Evolutionary conservation across 2,113 vertebrate genomes (phyloP), one percentile per base, ranked within the genome.

Genomic region (Misgurnus mizolepis): DNA sequence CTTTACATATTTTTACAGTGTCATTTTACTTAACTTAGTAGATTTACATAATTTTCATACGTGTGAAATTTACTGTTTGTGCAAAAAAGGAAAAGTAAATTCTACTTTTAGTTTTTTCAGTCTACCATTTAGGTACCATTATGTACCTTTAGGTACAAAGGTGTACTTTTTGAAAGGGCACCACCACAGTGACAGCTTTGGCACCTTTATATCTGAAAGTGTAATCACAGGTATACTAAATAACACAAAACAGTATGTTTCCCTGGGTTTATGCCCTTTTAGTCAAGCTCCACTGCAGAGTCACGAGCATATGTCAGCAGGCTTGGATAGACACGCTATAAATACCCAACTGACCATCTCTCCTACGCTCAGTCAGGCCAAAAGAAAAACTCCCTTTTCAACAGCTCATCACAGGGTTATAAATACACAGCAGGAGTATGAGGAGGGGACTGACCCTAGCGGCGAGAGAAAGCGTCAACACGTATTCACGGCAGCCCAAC

Each of bases 321-420:
- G 56, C 78, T 80, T 80, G 88, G 87, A 89, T 84, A 89, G 85
- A 86, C 69, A 6, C 15, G 80, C 90, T 93, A 93, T 91, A 89
- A 90, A 93, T 93, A 92, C 75, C 83, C 76, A 64, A 75, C 81
- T 80, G 84, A 80, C 83, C 79, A 85, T 78, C 87, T 74, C 82
- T 84, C 82, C 89, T 82, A 67, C 75, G 82, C 81, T 22, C 77
- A 74, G 85, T 85, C 84, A 73, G 84, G 87, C 87, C 88, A 84
- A 82, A 86, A 85, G 86, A 90, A 91, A 91, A 92, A 89, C 89
- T 89, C 90, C 89, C 89, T 90, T 91, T 90, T 92, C 91, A 91
- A 85, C 88, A 73, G 88, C 92, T 89, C 87, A 80, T 89, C 90
- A 67, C 81, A 64, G 68, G 2, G 82, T 86, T 93, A 93, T 93